phyloP scores from a whole-genome alignment of 2,797 vertebrate species.

The Salarias fasciatus region DNA sequence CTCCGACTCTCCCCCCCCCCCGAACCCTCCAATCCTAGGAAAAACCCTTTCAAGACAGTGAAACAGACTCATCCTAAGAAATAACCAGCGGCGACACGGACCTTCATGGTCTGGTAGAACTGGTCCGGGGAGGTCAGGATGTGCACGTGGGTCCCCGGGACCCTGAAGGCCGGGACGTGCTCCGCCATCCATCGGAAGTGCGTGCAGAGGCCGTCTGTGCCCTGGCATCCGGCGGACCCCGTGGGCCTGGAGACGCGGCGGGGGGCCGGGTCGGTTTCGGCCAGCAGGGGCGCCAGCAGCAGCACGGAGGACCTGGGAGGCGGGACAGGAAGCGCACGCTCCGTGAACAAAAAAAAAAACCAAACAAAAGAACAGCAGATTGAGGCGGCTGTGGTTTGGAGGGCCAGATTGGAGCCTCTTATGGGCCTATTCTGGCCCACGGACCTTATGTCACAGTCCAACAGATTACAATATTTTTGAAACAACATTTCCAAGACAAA shows the following conservation, averaged over 20 bases:
- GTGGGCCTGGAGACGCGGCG: constrained; percentile 67
- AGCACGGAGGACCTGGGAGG: constrained; percentile 89
- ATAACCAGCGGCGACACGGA: constrained; percentile 39
- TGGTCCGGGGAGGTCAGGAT: constrained; percentile 90
- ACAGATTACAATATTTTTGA: too few species aligned
- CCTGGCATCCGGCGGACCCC: constrained; percentile 81
- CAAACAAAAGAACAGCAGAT: too few species aligned
- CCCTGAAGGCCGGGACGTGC: constrained; percentile 90
- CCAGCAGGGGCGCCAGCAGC: constrained; percentile 90
- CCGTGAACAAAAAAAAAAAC: too few species aligned
- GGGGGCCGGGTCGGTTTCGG: constrained; percentile 80
- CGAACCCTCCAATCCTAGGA: too few species aligned
- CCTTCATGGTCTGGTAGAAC: constrained; percentile 96
- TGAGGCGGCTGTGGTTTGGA: too few species aligned
- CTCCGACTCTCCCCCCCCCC: too few species aligned
- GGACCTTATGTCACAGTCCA: too few species aligned
- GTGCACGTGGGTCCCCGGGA: constrained; percentile 87
- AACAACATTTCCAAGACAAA: too few species aligned
- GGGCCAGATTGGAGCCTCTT: too few species aligned
- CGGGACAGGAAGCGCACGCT: background rate
- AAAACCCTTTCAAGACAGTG: too few species aligned
- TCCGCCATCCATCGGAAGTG: constrained; percentile 93
- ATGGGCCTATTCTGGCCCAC: too few species aligned
- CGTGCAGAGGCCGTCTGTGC: constrained; percentile 76
- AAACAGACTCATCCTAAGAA: background rate